Evolutionary conservation across 2,888 invertebrate species (phyloP), one percentile per base, ranked within the genome.

Genomic region (Dexiosoma caninum): DNA sequence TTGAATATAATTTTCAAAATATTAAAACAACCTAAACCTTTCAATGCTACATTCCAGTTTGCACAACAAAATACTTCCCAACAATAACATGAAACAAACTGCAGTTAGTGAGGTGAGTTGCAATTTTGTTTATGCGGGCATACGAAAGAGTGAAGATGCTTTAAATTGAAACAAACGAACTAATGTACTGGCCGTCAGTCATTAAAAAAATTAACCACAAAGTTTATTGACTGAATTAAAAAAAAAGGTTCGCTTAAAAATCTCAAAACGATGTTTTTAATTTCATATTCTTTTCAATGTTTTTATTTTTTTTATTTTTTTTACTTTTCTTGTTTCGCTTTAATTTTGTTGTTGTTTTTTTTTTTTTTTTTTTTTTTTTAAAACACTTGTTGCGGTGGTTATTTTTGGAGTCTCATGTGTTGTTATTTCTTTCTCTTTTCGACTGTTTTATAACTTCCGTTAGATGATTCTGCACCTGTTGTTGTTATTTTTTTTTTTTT

Each of bases 31-130:
- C 23, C 40, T n/a, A 60, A 81, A 71, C 35, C 30, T 69, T 81
- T 81, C 77, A 81, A 81, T 77, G 81, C 69, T 81, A 77, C 59
- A 77, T 69, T 81, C 81, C 72, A 81, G 72, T 69, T 81, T 67
- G 37, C 30, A 66, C 49, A 57, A 66, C 40, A 40, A 66, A 32
- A 23, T 62, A 71, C 44, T 51, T 21, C 37, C 60, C 21, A 27
- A 64, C 60, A 70, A 71, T 46, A 51, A 37, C 51, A 82, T 79
- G 75, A 76, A 74, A 78, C 70, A 77, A 80, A 72, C 78, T 82
- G 64, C 70, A 62, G 75, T 60, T 35, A 75, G 64, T 32, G 83
- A 83, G 83, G 83, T 83, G 67, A 82, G 81, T 66, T 72, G 42
- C 60, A 74, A 40, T 35, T 62, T 57, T 37, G 8, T 57, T 27